Evolutionary conservation across 2,797 vertebrate genomes (phyloP).

Genomic region (Philypnodon macrostomus): DNA sequence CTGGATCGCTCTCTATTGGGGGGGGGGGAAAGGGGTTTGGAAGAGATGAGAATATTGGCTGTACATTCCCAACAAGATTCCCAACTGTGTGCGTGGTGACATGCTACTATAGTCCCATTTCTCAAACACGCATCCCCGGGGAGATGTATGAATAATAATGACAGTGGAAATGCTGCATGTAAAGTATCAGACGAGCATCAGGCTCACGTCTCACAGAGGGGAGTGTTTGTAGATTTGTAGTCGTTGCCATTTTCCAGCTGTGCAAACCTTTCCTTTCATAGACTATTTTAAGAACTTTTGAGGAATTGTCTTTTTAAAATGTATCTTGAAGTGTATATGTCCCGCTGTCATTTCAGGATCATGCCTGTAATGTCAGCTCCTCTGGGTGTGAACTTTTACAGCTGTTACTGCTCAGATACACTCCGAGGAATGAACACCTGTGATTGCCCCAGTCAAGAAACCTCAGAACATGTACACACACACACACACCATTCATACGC

Average conservation of each 20-base stretch:
- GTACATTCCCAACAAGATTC: constrained; percentile 47
- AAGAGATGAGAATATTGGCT: constrained; percentile 10
- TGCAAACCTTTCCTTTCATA: constrained; percentile 3
- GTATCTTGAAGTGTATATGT: background rate
- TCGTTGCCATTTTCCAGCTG: constrained; percentile 12
- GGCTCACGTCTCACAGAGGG: constrained; percentile 25
- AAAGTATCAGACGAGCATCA: constrained; percentile 62
- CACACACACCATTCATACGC: background rate
- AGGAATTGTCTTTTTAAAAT: too few species aligned
- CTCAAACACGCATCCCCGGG: constrained; percentile 58
- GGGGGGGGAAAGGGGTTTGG: constrained; percentile 31
- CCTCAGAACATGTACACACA: constrained; percentile 13
- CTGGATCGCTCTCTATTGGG: constrained; percentile 54
- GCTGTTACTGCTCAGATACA: constrained; percentile 65
- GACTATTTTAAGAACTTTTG: constrained; percentile 9
- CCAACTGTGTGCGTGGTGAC: constrained; percentile 40
- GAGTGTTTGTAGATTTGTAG: constrained; percentile 10
- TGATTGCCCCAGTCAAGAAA: constrained; percentile 54
- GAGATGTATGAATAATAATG: constrained; percentile 66
- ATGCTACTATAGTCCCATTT: constrained; percentile 54
- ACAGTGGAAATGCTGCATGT: constrained; percentile 50
- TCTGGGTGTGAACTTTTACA: constrained; percentile 29
- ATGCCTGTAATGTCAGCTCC: constrained; percentile 47
- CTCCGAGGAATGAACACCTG: constrained; percentile 70
- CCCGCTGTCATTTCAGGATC: constrained; percentile 57